A percentile compares a stretch with the other conserved stretches of the same genome.
phyloP scores from a whole-genome alignment of 2,113 vertebrate genomes.

The Phylloscopus trochilus region DNA sequence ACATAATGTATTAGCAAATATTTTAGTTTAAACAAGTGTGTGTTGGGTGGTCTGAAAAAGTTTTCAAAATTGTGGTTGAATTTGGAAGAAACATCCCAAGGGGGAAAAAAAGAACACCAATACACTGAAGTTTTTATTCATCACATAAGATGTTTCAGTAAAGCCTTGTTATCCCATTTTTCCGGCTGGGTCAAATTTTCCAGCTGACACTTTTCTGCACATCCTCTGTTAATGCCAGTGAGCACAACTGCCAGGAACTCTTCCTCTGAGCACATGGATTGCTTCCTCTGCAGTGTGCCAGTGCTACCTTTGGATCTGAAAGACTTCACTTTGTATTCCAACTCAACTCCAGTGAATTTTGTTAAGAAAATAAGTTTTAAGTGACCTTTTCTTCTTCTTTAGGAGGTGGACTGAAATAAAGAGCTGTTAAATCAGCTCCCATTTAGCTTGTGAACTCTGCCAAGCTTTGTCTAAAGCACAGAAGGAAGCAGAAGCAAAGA shows the following conservation, averaged over 20 bases:
- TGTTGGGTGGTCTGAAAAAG: neutral
- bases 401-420: neutral
- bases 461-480: constrained; percentile 45
- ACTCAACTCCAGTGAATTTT: neutral
- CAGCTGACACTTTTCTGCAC: neutral
- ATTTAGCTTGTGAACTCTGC: constrained; percentile 5
- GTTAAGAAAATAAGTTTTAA: constrained; percentile 17
- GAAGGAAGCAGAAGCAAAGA: constrained; percentile 25
- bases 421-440: constrained; percentile 6
- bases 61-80: neutral
- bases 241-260: neutral
- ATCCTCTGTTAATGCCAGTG: neutral
- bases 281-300: neutral
- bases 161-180: neutral
- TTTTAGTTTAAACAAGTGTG: neutral
- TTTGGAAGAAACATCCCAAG: neutral
- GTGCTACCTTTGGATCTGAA: neutral
- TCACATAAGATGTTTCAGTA: neutral
- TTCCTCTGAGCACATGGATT: neutral
- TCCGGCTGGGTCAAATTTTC: neutral
- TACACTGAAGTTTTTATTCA: neutral
- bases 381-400: constrained; percentile 26
- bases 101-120: neutral
- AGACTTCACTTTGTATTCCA: neutral
- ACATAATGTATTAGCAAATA: neutral